Evolutionary conservation across 1,140 invertebrate species (phyloP).

Genomic region (Akabosia matsudoensis): DNA sequence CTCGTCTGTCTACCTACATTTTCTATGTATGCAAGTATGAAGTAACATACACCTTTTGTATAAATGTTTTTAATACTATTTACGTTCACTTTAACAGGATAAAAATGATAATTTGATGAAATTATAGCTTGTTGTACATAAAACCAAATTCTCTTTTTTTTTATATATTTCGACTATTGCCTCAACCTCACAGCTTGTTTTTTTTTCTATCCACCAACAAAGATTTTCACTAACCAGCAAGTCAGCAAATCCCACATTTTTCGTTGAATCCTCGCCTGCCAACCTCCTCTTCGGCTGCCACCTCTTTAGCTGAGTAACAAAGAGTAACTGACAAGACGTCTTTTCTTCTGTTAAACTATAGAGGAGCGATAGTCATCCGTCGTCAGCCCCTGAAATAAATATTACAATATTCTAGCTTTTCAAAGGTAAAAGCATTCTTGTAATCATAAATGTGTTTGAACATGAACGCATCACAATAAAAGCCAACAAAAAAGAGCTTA

Average conservation of each 20-base stretch:
- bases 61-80: too few species aligned
- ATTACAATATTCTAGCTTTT: not conserved
- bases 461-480: not conserved
- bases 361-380: not conserved
- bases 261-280: not conserved
- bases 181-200: not conserved
- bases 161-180: too few species aligned
- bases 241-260: not conserved
- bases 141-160: too few species aligned
- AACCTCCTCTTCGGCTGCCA: not conserved
- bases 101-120: too few species aligned
- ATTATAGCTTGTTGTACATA: too few species aligned
- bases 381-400: not conserved
- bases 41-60: too few species aligned
- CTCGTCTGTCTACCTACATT: too few species aligned
- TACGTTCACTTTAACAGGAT: too few species aligned
- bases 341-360: not conserved
- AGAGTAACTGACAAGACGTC: not conserved
- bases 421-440: not conserved
- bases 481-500: not conserved
- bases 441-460: not conserved
- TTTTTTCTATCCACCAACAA: too few species aligned
- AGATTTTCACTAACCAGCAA: not conserved
- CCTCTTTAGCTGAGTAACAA: not conserved
- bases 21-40: too few species aligned